Evolutionary conservation across 30 jellyfish, hydroid and myxozoan genomes (phyloP), one percentile per base, ranked within the genome.

Genomic region (Cassiopea andromeda): DNA sequence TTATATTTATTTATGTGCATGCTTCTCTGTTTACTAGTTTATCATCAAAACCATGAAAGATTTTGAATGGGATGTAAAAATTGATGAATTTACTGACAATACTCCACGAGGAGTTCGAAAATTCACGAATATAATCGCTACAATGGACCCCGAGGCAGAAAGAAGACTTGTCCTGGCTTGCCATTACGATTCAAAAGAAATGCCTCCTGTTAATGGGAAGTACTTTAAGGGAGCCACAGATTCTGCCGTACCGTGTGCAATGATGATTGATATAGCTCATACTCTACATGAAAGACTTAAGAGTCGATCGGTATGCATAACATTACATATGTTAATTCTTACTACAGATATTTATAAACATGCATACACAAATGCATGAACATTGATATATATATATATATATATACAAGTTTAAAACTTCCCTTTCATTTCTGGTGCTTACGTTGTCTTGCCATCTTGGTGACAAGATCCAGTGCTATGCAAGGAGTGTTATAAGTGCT

Each of bases 161-260:
- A 61, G 97, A 67, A 80, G 97, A 49, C 90, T 92, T 67, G 98
- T 95, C 1, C 87, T 97, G 44, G 98, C 98, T 13, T 97, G 98
- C 7, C 99, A 97, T 81, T 97, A 97, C 70, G 99, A 97, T 66
- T 97, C 99, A 10, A 97, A 97, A 75, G 72, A 77, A 2, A 73
- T 97, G 90, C 77, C 78, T 18, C 97, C 98, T 72, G 97, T 43
- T 9, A 91, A 93, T 84, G 98, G 98, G 10, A 97, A 97, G 69
- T 91, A 91, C 72, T 97, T 97, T 87, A 87, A 89, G 12, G 99
- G 93, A 2, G 99, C 99, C 44, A 92, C 98, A 1, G 99, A 97
- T 66, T 97, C 99, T 0, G 99, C 99, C 0, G 99, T 97, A 4
- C 98, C 99, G 10, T 97, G 99, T 86, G 97, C 99, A 44, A 97